Conservation (phyloP, 2,797 vertebrate genomes). For the Cossypha caffra region DNA sequence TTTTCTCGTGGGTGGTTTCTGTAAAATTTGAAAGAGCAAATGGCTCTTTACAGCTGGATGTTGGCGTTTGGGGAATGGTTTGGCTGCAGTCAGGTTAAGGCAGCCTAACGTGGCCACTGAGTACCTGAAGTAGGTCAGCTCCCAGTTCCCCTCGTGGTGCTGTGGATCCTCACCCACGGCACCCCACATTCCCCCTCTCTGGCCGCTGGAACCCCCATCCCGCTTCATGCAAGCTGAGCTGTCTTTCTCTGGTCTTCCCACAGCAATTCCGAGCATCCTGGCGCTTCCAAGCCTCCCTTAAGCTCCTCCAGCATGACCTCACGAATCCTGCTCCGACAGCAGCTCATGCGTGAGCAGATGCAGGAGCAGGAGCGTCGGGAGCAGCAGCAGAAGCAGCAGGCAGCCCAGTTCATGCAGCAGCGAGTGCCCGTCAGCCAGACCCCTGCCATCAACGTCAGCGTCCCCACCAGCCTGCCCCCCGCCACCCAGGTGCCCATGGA, state of each 20-base stretch:
- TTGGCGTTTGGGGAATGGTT: neutral
- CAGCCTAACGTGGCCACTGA: slow-evolving; percentile 53
- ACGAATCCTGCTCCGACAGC: slow-evolving; percentile 83
- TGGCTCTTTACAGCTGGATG: slow-evolving; percentile 7
- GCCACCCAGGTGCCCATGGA: slow-evolving; percentile 86
- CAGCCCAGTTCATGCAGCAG: slow-evolving; percentile 88
- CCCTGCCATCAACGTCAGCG: slow-evolving; percentile 83
- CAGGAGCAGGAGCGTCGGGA: slow-evolving; percentile 89
- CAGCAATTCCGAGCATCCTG: slow-evolving; percentile 86
- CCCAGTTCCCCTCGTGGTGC: neutral
- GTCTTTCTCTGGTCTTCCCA: slow-evolving; percentile 68
- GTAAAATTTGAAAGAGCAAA: neutral
- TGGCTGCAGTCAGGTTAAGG: slow-evolving; percentile 51
- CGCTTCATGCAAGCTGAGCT: slow-evolving; percentile 36
- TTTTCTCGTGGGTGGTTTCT: neutral
- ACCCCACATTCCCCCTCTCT: neutral
- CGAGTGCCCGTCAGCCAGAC: slow-evolving; percentile 85
- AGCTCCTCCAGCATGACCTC: slow-evolving; percentile 84
- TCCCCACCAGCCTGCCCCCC: slow-evolving; percentile 77
- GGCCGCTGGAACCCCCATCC: neutral
- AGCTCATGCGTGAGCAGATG: slow-evolving; percentile 83
- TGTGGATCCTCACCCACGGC: neutral
- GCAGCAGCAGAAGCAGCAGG: slow-evolving; percentile 86
- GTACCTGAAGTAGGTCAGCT: slow-evolving; percentile 42
- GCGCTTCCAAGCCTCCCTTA: slow-evolving; percentile 83